Conservation (phyloP, 2,888 invertebrate species). For the Thysanoteuthis rhombus region DNA sequence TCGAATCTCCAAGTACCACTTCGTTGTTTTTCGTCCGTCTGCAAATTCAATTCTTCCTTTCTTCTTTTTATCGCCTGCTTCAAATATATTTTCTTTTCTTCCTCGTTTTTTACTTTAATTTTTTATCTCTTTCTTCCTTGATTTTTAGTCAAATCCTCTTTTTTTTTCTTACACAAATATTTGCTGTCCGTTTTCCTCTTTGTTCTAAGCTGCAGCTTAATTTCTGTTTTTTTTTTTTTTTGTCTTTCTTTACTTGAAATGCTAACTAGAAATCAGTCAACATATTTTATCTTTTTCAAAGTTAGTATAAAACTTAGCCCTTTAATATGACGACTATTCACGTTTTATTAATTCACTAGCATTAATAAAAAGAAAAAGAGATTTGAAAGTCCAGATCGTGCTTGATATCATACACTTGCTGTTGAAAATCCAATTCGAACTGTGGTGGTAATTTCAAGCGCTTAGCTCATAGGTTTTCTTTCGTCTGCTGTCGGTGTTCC, state of each 20-base stretch:
- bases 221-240: not conserved
- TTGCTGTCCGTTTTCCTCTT: not conserved
- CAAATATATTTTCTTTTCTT: not conserved
- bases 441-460: not conserved
- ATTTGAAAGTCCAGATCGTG: not conserved
- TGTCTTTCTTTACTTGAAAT: not conserved
- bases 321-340: not conserved
- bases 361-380: too few species aligned
- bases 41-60: not conserved
- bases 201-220: not conserved
- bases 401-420: not conserved
- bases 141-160: too few species aligned
- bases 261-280: too few species aligned
- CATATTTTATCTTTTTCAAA: not conserved
- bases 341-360: too few species aligned
- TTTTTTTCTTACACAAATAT: not conserved
- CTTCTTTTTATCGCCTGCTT: not conserved
- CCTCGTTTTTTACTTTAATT: not conserved
- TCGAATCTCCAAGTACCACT: not conserved
- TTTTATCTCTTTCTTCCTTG: not conserved
- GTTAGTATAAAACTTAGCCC: not conserved
- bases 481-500: not conserved
- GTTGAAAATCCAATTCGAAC: not conserved
- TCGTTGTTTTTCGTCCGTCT: not conserved
- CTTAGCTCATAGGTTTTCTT: not conserved